Evolutionary conservation across 2,797 vertebrate genomes (phyloP).

Genomic region (Cheirogaleus major): DNA sequence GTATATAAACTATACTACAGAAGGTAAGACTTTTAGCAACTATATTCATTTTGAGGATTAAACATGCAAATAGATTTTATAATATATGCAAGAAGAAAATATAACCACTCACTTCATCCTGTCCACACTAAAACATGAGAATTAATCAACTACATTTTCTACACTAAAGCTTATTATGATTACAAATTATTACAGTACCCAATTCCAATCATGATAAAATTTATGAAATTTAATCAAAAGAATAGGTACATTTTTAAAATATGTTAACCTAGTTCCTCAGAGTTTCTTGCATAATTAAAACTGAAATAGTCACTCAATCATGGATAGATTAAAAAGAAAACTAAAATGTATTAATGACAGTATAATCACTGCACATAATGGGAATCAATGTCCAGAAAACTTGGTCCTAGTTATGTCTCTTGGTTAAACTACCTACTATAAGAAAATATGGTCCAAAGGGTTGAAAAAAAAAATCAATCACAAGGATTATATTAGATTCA

Average conservation of each 20-base stretch:
- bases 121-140: not conserved
- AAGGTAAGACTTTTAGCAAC: not conserved
- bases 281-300: conserved; percentile 20
- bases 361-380: not conserved
- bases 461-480: not conserved
- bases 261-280: not conserved
- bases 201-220: not conserved
- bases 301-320: conserved; percentile 1
- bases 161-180: not conserved
- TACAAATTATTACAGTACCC: not conserved
- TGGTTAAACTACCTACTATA: not conserved
- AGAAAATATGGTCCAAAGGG: not conserved
- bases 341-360: not conserved
- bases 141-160: not conserved
- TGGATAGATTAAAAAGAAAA: not conserved
- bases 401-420: not conserved
- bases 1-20: not conserved
- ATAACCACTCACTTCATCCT: not conserved
- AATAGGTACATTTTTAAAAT: not conserved
- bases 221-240: conserved; percentile 14
- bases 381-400: not conserved
- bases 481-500: not conserved
- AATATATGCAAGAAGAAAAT: not conserved
- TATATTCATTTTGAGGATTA: conserved; percentile 7
- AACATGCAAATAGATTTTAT: not conserved